Base-by-base conservation (phyloP, 1,140 invertebrate genomes). In the Drosophila cardini region DNA sequence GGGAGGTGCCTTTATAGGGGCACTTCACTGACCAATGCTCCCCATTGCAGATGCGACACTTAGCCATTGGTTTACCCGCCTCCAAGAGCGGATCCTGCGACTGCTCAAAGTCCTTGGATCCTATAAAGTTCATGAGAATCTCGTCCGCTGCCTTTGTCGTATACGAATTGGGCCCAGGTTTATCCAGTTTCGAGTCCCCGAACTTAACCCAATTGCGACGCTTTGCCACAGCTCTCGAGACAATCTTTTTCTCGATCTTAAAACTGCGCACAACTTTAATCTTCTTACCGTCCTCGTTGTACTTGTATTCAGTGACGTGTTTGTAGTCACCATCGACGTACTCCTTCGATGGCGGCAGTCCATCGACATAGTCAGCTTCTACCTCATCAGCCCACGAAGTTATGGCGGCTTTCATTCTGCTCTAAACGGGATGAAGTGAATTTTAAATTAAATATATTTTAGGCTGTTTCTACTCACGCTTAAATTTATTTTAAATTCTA, bases 21-120 rank as follows among this genome's bases (percentile, higher is more conserved):
- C 98, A 99, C 77, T 97, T 97, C 32, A 97, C 95, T 1, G 98
- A 99, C 98, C 98, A 99, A 93, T 99, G 98, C 74, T 99, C 98
- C 26, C 97, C 97, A 86, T 97, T 97, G 93, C 98, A 99, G 55
- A 96, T 97, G 92, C 98, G 94, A 91, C 98, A 99, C 90, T 97
- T 98, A 52, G 99, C 97, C 76, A 97, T 95, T 69, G 96, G 95
- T 40, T 92, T 91, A 30, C 76, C 67, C 0, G 58, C 57, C 30
- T 91, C 85, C 11, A 91, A 8, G 7, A 76, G 74, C 2, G 96
- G 96, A 73, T 98, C 97, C 80, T 98, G 97, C 36, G 95, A 94
- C 67, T 97, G 91, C 11, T 96, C 96, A 75, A 98, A 97, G 79
- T 98, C 96, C 91, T 97, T 97, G 73, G 94, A 96, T 0, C 96